Base-by-base conservation (phyloP, 2,888 invertebrate species). In the Drosophila pseudotalamancana region DNA sequence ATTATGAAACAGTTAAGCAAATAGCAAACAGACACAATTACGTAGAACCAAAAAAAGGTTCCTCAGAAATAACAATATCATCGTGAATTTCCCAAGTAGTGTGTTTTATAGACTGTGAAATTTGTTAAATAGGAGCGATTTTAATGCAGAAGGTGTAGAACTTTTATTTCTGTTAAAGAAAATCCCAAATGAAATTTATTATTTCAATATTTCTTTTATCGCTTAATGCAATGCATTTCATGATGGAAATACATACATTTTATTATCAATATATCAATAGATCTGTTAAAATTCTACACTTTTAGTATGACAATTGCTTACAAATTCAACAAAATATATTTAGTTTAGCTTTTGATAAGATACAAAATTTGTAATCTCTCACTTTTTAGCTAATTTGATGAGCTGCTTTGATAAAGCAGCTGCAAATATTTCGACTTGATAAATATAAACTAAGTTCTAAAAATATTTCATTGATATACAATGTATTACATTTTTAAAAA, bases 51-150 rank as follows among this genome's bases (percentile, higher is more conserved):
- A 32, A 27, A 37, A 9, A 40, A 39, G 45, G 32, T 84, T 81
- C 71, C 66, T 21, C n/a, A 72, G 85, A 81, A 85, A 68, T 78
- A 65, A 78, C 74, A 78, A 78, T 62, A 73, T 81, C 82, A 85
- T 85, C 73, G 35, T 62, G 72, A 72, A 70, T 67, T 66, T 53
- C 25, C 55, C 56, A 55, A 19, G 48, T 19, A 18, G n/a, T n/a
- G n/a, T n/a, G n/a, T n/a, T n/a, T n/a, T n/a, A n/a, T n/a, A n/a
- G n/a, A n/a, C n/a, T n/a, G n/a, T n/a, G n/a, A n/a, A n/a, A n/a
- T n/a, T n/a, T n/a, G n/a, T n/a, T n/a, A n/a, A n/a, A n/a, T n/a
- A n/a, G n/a, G n/a, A n/a, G n/a, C n/a, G n/a, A n/a, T n/a, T n/a
- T n/a, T n/a, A n/a, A n/a, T n/a, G n/a, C n/a, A n/a, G n/a, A n/a